phyloP scores from a whole-genome alignment of 2,888 invertebrate genomes.

The Candidula unifasciata region DNA sequence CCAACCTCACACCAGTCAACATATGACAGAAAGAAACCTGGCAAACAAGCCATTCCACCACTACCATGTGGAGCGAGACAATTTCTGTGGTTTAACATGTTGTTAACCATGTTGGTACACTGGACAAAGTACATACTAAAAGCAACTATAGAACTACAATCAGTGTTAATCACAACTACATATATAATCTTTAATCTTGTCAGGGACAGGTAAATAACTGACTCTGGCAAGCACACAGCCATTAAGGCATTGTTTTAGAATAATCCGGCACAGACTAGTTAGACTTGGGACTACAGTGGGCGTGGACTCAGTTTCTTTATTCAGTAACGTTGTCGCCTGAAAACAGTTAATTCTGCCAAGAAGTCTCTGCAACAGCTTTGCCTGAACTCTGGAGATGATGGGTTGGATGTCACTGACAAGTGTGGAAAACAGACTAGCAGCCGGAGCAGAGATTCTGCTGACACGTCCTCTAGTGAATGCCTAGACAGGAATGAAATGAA shows the following conservation, averaged over 20 bases:
- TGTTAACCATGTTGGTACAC: no score
- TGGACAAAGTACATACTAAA: no score
- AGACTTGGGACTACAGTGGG: conserved; percentile 3
- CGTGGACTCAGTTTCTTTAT: not conserved
- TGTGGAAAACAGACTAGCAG: not conserved
- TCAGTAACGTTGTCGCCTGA: not conserved
- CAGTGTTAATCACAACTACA: conserved; percentile 39
- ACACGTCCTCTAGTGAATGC: not conserved
- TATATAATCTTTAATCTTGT: conserved; percentile 44
- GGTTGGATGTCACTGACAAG: not conserved
- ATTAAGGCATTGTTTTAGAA: conserved; percentile 10
- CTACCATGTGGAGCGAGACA: no score
- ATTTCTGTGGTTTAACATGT: no score
- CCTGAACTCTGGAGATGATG: not conserved
- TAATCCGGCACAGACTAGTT: not conserved
- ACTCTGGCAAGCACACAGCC: conserved; percentile 4
- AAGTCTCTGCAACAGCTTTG: not conserved
- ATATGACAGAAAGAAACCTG: no score
- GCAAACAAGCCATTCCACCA: no score
- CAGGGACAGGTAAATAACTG: conserved; percentile 23
- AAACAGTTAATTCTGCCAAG: not conserved
- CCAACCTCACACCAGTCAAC: no score
- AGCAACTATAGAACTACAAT: no score
- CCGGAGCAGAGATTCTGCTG: not conserved
- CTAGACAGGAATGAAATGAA: not conserved